Conservation (phyloP, 2,888 invertebrate genomes). For the Pseudococcus jackbeardsleyi region DNA sequence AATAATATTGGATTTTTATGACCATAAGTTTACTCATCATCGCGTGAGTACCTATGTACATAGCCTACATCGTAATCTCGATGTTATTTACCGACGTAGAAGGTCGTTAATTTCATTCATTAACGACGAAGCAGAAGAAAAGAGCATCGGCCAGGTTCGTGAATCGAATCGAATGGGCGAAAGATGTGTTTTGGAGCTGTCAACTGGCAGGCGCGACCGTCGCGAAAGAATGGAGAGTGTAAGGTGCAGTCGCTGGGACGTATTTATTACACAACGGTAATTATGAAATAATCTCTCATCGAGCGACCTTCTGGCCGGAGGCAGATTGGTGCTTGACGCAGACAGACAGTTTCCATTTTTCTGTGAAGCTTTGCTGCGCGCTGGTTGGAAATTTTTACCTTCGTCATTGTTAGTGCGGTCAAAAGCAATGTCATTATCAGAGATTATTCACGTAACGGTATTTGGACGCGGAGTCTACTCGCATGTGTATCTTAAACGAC, state of each 20-base stretch:
- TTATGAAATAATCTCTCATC: constrained; percentile 31
- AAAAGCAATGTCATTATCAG: constrained; percentile 37
- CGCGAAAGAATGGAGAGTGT: neutral
- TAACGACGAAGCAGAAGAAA: neutral
- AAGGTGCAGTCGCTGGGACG: neutral
- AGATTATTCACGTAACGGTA: constrained; percentile 31
- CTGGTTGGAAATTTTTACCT: neutral
- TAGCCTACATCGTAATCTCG: neutral
- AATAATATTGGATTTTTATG: constrained; percentile 10
- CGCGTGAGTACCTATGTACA: neutral
- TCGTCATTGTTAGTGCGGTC: constrained; percentile 40
- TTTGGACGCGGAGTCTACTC: neutral
- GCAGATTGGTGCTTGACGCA: constrained; percentile 6
- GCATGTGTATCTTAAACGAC: neutral
- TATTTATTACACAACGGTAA: constrained; percentile 14
- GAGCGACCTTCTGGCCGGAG: neutral
- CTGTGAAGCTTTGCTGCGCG: neutral
- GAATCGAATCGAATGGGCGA: neutral
- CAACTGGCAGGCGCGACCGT: neutral
- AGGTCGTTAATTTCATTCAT: constrained; percentile 32
- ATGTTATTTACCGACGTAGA: neutral
- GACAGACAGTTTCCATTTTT: constrained; percentile 18
- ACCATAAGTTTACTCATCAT: constrained; percentile 1
- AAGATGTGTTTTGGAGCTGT: neutral
- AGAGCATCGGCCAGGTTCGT: neutral